A percentile compares a stretch with the other conserved stretches of the same genome.
phyloP scores from a whole-genome alignment of 2,797 vertebrate species.

The Poecilia velifera region DNA sequence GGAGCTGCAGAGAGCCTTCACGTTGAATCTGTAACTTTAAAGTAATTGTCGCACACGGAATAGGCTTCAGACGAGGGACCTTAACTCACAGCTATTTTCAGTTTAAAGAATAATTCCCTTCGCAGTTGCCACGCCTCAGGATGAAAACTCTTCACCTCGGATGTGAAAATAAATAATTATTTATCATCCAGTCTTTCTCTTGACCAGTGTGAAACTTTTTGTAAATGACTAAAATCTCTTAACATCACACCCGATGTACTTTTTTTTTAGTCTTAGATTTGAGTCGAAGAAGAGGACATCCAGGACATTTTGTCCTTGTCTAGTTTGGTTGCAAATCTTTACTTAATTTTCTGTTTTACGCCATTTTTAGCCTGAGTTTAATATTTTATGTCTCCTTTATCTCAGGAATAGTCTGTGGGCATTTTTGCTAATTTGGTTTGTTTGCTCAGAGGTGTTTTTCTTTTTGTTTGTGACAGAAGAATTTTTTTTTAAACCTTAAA shows the following conservation, averaged over 20 bases:
- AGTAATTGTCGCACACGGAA: conserved; percentile 44
- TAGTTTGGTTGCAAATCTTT: background rate
- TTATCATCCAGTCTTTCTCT: background rate
- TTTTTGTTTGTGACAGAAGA: background rate
- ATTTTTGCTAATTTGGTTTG: background rate
- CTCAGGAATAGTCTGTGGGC: background rate
- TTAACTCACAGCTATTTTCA: conserved; percentile 19
- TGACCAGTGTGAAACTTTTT: background rate
- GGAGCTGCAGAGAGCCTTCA: conserved; percentile 16
- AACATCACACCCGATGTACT: background rate
- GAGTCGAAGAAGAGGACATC: background rate
- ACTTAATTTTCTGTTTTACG: background rate
- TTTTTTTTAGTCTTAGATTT: background rate
- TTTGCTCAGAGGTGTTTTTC: background rate
- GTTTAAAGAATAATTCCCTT: background rate
- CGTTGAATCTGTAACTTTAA: conserved; percentile 44
- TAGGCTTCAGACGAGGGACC: conserved; percentile 22
- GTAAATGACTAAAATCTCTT: background rate
- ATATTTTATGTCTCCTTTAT: background rate
- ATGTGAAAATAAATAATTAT: background rate
- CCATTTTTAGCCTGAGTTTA: background rate
- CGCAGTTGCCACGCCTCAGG: background rate
- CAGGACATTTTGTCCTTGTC: background rate
- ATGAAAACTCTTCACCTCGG: background rate
- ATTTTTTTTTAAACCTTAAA: background rate